These are phyloP conservation scores for Lagodon rhomboides DNA, from an alignment of 2,797 vertebrate species.

Conservation along the genomic window DNA sequence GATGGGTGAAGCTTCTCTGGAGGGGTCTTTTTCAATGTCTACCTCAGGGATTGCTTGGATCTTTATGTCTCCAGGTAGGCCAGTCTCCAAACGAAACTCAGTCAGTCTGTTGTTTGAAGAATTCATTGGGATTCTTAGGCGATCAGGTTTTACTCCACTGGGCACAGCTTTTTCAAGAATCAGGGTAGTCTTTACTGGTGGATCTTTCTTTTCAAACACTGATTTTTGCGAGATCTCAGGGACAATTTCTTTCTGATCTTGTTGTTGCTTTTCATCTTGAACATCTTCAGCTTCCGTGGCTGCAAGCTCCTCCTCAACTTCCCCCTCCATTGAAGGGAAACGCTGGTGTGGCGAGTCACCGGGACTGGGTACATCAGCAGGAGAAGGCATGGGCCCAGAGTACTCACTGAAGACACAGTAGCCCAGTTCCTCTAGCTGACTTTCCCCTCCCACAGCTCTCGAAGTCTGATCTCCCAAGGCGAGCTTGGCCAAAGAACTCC, in stretches of 20 bases:
- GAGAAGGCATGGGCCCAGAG: constrained; percentile 92
- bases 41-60: constrained; percentile 83
- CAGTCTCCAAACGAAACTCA: constrained; percentile 79
- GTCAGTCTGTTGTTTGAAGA: constrained; percentile 74
- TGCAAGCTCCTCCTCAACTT: constrained; percentile 49
- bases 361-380: constrained; percentile 83
- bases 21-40: constrained; percentile 82
- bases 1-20: constrained; percentile 83
- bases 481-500: constrained; percentile 73
- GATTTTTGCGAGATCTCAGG: constrained; percentile 48
- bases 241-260: constrained; percentile 35
- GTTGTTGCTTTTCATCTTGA: constrained; percentile 33
- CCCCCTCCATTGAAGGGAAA: constrained; percentile 69
- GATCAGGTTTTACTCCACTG: constrained; percentile 78
- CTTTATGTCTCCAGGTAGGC: constrained; percentile 76
- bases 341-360: constrained; percentile 64
- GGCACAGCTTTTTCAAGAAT: constrained; percentile 80
- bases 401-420: constrained; percentile 95
- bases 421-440: constrained; percentile 88
- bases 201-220: constrained; percentile 69
- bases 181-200: constrained; percentile 63
- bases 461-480: constrained; percentile 58
- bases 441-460: constrained; percentile 77
- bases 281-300: constrained; percentile 13
- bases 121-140: constrained; percentile 75